A percentile compares a stretch with the other conserved stretches of the same genome.
Conservation (phyloP, 1,140 invertebrate genomes). For the Zaprionus vittiger region DNA sequence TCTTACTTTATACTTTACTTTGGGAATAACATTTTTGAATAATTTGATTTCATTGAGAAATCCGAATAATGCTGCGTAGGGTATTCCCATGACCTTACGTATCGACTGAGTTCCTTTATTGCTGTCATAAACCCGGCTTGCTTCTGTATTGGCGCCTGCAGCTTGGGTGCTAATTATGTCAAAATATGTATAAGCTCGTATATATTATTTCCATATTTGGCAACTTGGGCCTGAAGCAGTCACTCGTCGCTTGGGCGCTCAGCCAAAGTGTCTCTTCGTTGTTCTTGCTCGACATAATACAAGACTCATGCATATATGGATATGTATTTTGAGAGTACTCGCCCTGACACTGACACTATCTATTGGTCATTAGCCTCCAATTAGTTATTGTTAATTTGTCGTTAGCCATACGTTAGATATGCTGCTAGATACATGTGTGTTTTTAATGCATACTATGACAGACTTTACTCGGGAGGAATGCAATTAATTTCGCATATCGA, state of each 20-base stretch:
- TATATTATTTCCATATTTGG: slow-evolving; percentile 45
- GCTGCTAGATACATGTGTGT: not conserved
- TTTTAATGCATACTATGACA: slow-evolving; percentile 27
- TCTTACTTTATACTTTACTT: not conserved
- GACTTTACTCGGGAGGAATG: slow-evolving; percentile 22
- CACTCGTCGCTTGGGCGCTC: slow-evolving; percentile 34
- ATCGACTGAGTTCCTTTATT: too few relatives aligned
- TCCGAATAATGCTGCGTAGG: not conserved
- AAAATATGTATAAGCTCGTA: slow-evolving; percentile 38
- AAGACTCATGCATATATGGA: slow-evolving; percentile 1
- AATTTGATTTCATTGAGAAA: not conserved
- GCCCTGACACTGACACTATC: slow-evolving; percentile 38
- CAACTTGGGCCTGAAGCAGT: not conserved
- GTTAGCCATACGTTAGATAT: slow-evolving; percentile 25
- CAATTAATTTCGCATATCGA: slow-evolving; percentile 38
- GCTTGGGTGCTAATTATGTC: slow-evolving; percentile 66
- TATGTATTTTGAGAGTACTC: slow-evolving; percentile 32
- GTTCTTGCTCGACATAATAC: not conserved
- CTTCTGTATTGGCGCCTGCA: slow-evolving; percentile 47
- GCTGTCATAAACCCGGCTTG: slow-evolving; percentile 19
- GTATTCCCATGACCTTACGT: not conserved
- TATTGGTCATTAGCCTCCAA: slow-evolving; percentile 68
- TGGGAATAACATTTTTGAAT: not conserved
- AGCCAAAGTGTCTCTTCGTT: slow-evolving; percentile 35
- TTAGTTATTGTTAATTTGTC: slow-evolving; percentile 80